Evolutionary conservation across 2,113 vertebrate genomes (phyloP).

Genomic region (Hippocampus comes): DNA sequence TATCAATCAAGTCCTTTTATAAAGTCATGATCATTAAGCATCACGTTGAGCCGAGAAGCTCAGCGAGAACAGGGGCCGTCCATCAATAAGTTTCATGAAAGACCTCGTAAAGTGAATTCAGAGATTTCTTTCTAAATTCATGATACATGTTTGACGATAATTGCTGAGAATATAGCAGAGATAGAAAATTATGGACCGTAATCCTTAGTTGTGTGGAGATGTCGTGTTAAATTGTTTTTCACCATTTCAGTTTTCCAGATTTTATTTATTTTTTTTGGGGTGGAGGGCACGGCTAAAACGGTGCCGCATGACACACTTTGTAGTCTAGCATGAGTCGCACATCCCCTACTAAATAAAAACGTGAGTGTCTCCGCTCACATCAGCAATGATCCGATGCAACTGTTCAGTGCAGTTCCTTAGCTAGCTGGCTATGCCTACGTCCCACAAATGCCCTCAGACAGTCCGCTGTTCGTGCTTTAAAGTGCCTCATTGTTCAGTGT

Average conservation of each 20-base stretch:
- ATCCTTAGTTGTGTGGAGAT: not conserved
- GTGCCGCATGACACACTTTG: too few relatives aligned
- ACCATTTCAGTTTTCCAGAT: too few relatives aligned
- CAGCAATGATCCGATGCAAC: too few relatives aligned
- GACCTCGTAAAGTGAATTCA: not conserved
- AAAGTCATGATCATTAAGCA: slow-evolving; percentile 81
- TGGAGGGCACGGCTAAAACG: too few relatives aligned
- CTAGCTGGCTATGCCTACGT: too few relatives aligned
- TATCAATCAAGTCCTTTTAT: slow-evolving; percentile 81
- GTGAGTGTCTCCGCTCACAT: too few relatives aligned
- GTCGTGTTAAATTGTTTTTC: too few relatives aligned
- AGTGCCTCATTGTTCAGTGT: not conserved
- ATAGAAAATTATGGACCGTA: not conserved
- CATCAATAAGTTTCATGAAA: slow-evolving; percentile 70
- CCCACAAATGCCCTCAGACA: too few relatives aligned
- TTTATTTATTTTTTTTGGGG: too few relatives aligned
- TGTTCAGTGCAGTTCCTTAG: too few relatives aligned
- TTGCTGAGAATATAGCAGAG: not conserved
- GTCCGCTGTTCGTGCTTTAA: not conserved
- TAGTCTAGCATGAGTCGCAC: too few relatives aligned
- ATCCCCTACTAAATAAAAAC: too few relatives aligned
- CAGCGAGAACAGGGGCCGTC: slow-evolving; percentile 62
- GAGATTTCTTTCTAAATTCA: not conserved
- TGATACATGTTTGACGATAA: not conserved
- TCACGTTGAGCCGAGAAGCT: slow-evolving; percentile 65